Base-by-base conservation (phyloP, 2,113 vertebrate genomes). In the Lamprotornis superbus region DNA sequence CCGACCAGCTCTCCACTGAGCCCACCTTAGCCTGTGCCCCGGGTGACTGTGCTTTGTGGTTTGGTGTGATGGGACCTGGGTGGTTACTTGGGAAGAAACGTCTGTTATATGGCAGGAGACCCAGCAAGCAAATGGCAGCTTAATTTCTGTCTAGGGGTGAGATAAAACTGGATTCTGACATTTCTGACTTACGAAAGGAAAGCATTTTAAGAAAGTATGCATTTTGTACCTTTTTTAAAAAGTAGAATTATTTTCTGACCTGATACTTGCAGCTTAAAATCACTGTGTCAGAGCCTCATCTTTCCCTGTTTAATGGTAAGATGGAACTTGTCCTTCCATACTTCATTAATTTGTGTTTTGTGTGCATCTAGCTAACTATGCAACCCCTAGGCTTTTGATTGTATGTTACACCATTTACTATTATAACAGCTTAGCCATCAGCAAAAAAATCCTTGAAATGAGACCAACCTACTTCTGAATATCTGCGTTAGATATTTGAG, bases 381-480 rank as follows among this genome's bases (percentile, higher is more conserved):
- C 71, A 83, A 88, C 68, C 85, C 68, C 76, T 90, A 88, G 90
- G 92, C 94, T 96, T 95, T 93, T 3, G 15, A 71, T 77, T 90
- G 15, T 46, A 5, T 49, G 68, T 85, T 93, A 67, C 47, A 71
- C 56, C 37, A 3, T 83, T 96, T 94, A 74, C 59, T 81, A 19
- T 88, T 88, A 75, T 55, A 90, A 79, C 85, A 92, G 89, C 33
- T 74, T 90, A 77, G 60, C 76, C 83, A 92, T 81, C 83, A 93
- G 71, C 90, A 90, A 90, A 89, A 70, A 96, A 88, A 85, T 49
- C 68, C 79, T 86, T 19, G 2, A 96, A 90, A 86, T 27, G 67
- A 93, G 60, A 68, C 39, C 52, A 60, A 81, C 57, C 69, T 83
- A 56, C 73, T 90, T 80, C 76, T 77, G 73, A 81, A 90, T 78